Conservation (phyloP, 2,113 vertebrate species). For the Rhinopithecus roxellana region DNA sequence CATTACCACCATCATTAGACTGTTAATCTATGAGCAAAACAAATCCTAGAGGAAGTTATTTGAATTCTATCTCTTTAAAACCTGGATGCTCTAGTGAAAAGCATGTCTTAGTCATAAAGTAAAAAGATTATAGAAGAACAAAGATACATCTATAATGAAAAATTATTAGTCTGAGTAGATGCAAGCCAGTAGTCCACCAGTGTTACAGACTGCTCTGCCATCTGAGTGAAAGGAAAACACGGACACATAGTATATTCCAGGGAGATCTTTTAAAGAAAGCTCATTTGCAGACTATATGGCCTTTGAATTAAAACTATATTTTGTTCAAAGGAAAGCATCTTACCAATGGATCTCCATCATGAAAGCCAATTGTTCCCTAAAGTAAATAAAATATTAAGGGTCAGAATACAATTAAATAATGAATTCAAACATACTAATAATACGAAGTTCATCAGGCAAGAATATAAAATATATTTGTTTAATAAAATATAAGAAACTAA, state of each 20-base stretch:
- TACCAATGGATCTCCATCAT: constrained; percentile 87
- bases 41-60: background rate
- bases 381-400: constrained; percentile 71
- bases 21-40: background rate
- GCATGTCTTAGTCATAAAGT: background rate
- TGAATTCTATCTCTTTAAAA: background rate
- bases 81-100: background rate
- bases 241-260: background rate
- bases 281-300: background rate
- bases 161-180: background rate
- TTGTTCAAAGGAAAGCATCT: constrained; percentile 59
- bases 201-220: background rate
- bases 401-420: constrained; percentile 47
- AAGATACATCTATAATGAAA: background rate
- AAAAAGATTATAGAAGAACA: background rate
- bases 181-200: background rate
- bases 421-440: background rate
- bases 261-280: constrained; percentile 9
- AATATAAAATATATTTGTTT: constrained; percentile 5
- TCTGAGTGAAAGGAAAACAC: background rate
- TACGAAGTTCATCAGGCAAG: background rate
- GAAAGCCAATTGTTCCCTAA: constrained; percentile 87
- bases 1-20: background rate
- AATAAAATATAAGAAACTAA: constrained; percentile 10
- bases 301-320: background rate